These are phyloP conservation scores for Sphinx pinastri DNA, from an alignment of 2,888 invertebrate genomes.

Conservation along the genomic window DNA sequence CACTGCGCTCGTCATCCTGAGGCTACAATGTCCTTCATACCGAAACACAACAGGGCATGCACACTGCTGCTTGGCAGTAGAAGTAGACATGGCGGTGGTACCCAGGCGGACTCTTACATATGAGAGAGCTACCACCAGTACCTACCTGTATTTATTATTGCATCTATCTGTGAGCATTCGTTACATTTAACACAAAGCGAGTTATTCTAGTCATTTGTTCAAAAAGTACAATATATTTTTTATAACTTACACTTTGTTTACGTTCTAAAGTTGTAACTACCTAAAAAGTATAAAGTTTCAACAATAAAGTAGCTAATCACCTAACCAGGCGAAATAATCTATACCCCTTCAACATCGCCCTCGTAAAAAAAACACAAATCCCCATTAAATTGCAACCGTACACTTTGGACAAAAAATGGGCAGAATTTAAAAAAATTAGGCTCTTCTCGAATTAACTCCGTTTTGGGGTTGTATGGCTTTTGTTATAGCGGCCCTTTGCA, in stretches of 20 bases:
- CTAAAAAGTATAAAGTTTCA: not conserved
- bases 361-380: conserved; percentile 53
- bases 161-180: too few relatives aligned
- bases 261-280: not conserved
- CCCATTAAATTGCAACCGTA: conserved; percentile 76
- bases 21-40: too few relatives aligned
- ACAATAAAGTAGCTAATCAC: conserved; percentile 5
- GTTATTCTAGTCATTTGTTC: too few relatives aligned
- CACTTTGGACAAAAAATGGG: conserved; percentile 53
- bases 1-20: too few relatives aligned
- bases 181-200: too few relatives aligned
- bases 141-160: too few relatives aligned
- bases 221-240: too few relatives aligned
- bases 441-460: conserved; percentile 62
- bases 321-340: conserved; percentile 5
- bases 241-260: not conserved
- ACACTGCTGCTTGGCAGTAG: too few relatives aligned
- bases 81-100: too few relatives aligned
- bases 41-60: too few relatives aligned
- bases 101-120: too few relatives aligned
- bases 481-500: conserved; percentile 63
- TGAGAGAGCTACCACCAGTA: too few relatives aligned
- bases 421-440: conserved; percentile 45
- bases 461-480: conserved; percentile 69
- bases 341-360: conserved; percentile 55